phyloP scores from a whole-genome alignment of 1,140 invertebrate genomes.

The Ceratitis capitata region DNA sequence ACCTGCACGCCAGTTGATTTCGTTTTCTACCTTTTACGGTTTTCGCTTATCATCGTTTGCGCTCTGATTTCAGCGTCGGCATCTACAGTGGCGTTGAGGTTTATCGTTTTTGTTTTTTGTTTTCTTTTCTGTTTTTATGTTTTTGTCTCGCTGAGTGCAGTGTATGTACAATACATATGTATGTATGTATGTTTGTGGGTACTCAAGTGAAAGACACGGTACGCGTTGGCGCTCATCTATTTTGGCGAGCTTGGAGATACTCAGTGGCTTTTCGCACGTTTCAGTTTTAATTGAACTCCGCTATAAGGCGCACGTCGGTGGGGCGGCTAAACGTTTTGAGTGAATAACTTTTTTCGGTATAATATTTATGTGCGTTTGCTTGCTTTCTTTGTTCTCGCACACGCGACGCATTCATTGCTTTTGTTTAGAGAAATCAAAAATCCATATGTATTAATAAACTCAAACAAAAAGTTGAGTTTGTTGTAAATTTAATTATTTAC shows the following conservation, averaged over 20 bases:
- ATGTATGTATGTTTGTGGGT: no score
- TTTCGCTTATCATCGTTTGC: background rate
- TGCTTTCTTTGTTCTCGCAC: conserved; percentile 9
- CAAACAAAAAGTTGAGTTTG: background rate
- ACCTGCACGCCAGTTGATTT: background rate
- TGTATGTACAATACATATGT: background rate
- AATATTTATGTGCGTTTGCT: conserved; percentile 19
- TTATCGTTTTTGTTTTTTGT: no score
- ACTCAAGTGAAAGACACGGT: no score
- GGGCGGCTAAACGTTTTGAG: conserved; percentile 21
- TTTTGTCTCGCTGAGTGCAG: background rate
- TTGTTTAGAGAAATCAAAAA: background rate
- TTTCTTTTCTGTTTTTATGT: no score
- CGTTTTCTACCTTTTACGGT: background rate
- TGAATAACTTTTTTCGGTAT: conserved; percentile 11
- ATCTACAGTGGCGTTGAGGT: background rate
- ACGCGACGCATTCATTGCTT: background rate
- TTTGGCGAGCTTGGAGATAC: conserved; percentile 19
- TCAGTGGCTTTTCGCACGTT: conserved; percentile 14
- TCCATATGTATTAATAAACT: background rate
- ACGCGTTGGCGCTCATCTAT: background rate
- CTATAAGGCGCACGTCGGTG: background rate
- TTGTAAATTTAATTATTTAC: background rate
- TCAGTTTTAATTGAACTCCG: conserved; percentile 2
- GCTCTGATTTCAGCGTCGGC: conserved; percentile 11